Evolutionary conservation across 2,113 vertebrate genomes (phyloP).

Genomic region (Toxostoma redivivum): DNA sequence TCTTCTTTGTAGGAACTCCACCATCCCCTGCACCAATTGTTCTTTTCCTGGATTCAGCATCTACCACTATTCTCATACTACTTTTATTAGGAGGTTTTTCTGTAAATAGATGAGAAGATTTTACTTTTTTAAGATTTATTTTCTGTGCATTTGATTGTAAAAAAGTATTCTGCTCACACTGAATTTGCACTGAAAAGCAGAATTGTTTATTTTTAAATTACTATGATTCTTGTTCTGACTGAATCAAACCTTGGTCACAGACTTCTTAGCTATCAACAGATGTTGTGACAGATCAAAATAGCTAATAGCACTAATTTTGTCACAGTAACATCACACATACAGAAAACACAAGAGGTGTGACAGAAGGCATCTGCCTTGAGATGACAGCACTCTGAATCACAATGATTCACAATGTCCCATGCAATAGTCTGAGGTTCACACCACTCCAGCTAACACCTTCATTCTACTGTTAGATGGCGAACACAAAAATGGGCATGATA

Average conservation of each 20-base stretch:
- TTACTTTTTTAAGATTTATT: not conserved
- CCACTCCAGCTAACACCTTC: not conserved
- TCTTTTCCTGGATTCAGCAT: conserved; percentile 93
- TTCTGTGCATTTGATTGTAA: not conserved
- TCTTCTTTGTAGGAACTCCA: conserved; percentile 84
- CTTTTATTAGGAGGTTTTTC: conserved; percentile 90
- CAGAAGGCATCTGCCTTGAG: not conserved
- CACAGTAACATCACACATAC: not conserved
- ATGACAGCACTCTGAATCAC: not conserved
- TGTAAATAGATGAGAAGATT: conserved; percentile 64
- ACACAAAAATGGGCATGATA: not conserved
- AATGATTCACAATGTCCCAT: not conserved
- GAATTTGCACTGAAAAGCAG: not conserved
- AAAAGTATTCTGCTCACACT: not conserved
- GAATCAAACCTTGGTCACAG: not conserved
- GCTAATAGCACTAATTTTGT: not conserved
- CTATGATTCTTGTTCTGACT: not conserved
- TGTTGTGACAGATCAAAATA: not conserved
- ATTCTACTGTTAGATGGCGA: not conserved
- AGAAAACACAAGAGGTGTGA: not conserved
- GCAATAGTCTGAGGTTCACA: not conserved
- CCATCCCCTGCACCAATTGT: conserved; percentile 77
- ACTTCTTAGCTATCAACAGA: not conserved
- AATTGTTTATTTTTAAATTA: not conserved
- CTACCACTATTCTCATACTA: conserved; percentile 93